Evolutionary conservation across 2,113 vertebrate genomes (phyloP).

Genomic region (Salvelinus sp.): DNA sequence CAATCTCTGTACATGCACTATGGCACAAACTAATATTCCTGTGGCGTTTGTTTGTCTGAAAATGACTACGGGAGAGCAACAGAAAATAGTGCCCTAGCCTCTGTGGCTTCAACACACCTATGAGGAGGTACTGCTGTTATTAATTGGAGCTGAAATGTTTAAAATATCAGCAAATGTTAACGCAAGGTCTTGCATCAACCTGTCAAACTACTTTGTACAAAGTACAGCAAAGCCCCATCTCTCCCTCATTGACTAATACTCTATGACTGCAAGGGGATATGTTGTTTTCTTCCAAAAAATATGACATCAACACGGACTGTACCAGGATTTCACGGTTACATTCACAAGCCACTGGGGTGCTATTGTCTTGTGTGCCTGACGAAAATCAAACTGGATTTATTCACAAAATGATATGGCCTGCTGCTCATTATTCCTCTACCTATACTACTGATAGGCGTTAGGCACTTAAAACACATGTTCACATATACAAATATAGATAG

Average conservation of each 20-base stretch:
- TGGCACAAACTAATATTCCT: neutral
- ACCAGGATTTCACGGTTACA: conserved; percentile 79
- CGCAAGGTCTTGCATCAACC: conserved; percentile 38
- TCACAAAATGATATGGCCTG: conserved; percentile 77
- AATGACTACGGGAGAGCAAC: conserved; percentile 7
- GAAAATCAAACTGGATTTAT: conserved; percentile 72
- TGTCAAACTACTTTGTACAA: conserved; percentile 33
- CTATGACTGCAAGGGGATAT: conserved; percentile 1
- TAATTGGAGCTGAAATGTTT: conserved; percentile 5
- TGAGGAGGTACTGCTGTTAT: neutral
- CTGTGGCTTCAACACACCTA: conserved; percentile 11
- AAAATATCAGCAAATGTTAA: conserved; percentile 35
- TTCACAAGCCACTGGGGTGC: conserved; percentile 83
- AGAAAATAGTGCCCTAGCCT: conserved; percentile 29
- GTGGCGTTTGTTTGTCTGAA: conserved; percentile 14
- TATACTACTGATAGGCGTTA: conserved; percentile 77
- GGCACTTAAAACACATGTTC: conserved; percentile 90
- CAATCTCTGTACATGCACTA: neutral
- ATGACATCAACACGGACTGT: conserved; percentile 68
- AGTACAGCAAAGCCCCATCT: conserved; percentile 63
- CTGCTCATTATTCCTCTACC: conserved; percentile 48
- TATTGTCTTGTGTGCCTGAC: conserved; percentile 79
- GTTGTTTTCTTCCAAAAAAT: conserved; percentile 42
- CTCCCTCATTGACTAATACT: neutral
- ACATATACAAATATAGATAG: conserved; percentile 87